A percentile compares a stretch with the other conserved stretches of the same genome.
These are phyloP conservation scores for Danaus plexippus DNA, from an alignment of 1,140 invertebrate genomes.

Conservation along the genomic window DNA sequence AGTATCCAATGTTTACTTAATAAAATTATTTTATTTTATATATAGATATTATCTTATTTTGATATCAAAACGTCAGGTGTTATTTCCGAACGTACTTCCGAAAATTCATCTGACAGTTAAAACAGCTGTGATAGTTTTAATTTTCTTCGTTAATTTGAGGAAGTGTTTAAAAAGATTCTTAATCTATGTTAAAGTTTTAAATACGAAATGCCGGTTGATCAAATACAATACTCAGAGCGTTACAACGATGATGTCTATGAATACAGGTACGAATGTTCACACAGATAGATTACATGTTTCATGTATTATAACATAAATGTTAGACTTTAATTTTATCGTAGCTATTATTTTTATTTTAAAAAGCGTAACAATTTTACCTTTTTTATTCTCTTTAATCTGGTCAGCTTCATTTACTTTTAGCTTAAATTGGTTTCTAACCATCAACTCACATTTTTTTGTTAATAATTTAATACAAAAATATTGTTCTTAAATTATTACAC, in stretches of 20 bases:
- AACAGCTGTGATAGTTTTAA: slow-evolving; percentile 11
- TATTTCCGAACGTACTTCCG: too few species aligned
- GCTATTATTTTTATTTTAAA: too few species aligned
- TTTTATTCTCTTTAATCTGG: slow-evolving; percentile 4
- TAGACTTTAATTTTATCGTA: too few species aligned
- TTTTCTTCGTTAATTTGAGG: background rate
- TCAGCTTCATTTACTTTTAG: background rate
- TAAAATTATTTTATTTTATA: too few species aligned
- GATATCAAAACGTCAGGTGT: too few species aligned
- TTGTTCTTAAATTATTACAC: background rate
- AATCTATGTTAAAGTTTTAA: slow-evolving; percentile 3
- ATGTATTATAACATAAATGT: too few species aligned
- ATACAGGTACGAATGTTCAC: slow-evolving; percentile 75
- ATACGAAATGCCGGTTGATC: slow-evolving; percentile 73
- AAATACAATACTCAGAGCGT: slow-evolving; percentile 94
- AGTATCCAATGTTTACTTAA: too few species aligned
- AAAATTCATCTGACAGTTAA: slow-evolving; percentile 10
- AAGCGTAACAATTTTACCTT: too few species aligned
- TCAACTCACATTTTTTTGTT: too few species aligned
- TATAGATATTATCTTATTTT: too few species aligned
- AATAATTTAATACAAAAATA: too few species aligned
- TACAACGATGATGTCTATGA: slow-evolving; percentile 89
- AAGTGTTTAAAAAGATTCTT: background rate
- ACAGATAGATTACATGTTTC: too few species aligned
- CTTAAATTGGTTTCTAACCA: background rate